phyloP scores from a whole-genome alignment of 2,888 invertebrate genomes.

The Sycophila texana region DNA sequence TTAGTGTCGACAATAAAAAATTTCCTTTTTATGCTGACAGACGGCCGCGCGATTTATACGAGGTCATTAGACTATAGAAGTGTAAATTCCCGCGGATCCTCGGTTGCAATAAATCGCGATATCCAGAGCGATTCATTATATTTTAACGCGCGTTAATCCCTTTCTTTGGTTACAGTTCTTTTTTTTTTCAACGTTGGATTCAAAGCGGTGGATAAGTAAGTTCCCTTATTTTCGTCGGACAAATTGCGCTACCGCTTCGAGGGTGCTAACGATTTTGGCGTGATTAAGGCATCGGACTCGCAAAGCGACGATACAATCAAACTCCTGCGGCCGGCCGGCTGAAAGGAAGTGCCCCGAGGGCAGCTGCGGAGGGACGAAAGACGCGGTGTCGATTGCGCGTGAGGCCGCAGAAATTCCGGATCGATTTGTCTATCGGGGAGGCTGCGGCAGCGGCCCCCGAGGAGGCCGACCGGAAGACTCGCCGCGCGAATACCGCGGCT shows the following conservation, averaged over 20 bases:
- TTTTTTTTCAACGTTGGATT: no score
- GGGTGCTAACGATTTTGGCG: neutral
- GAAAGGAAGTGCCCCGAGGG: constrained; percentile 50
- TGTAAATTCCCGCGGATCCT: constrained; percentile 1
- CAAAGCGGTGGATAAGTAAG: no score
- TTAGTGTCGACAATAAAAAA: constrained; percentile 40
- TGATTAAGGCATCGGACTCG: constrained; percentile 47
- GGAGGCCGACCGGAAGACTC: constrained; percentile 51
- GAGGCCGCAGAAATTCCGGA: constrained; percentile 69
- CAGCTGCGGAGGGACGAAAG: constrained; percentile 6
- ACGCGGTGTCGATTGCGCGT: constrained; percentile 59
- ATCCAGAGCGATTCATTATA: constrained; percentile 3
- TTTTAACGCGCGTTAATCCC: neutral
- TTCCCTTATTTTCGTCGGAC: neutral
- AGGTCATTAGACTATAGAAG: constrained; percentile 15
- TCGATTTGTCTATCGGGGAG: constrained; percentile 69
- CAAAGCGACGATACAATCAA: constrained; percentile 34
- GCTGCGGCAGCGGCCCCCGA: constrained; percentile 51
- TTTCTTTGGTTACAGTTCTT: no score
- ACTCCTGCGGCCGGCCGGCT: constrained; percentile 35
- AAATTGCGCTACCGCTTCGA: constrained; percentile 14
- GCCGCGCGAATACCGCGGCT: constrained; percentile 64
- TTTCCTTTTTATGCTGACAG: neutral
- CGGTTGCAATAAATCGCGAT: constrained; percentile 16
- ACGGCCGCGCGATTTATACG: neutral